These are phyloP conservation scores for Osmerus eperlanus DNA, from an alignment of 2,113 vertebrate species.

Conservation along the genomic window DNA sequence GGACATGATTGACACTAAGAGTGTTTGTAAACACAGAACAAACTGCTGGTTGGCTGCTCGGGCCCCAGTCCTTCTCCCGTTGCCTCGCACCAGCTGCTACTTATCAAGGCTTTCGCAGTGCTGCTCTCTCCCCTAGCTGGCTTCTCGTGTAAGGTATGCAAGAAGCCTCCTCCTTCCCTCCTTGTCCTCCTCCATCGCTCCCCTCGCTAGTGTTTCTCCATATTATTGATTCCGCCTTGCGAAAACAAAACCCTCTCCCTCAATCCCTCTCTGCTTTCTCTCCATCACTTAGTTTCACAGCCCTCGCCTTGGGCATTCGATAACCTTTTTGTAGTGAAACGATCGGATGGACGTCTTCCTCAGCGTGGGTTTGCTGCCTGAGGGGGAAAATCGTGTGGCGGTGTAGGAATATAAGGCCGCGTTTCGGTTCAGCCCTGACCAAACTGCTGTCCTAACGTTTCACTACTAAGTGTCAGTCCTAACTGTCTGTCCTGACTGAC, in stretches of 20 bases:
- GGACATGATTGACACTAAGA: not conserved
- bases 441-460: slow-evolving; percentile 9
- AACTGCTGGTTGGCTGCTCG: not conserved
- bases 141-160: not conserved
- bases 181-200: not conserved
- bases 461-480: no score
- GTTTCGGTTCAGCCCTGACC: not conserved
- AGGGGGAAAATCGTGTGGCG: not conserved
- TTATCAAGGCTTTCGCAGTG: not conserved
- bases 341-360: slow-evolving; percentile 20
- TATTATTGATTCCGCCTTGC: not conserved
- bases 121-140: no score
- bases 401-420: no score
- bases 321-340: slow-evolving; percentile 2
- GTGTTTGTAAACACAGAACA: slow-evolving; percentile 7
- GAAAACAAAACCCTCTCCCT: not conserved
- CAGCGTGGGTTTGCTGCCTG: not conserved
- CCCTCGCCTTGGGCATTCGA: not conserved
- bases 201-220: not conserved
- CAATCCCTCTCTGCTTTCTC: not conserved
- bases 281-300: not conserved
- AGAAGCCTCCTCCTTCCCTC: not conserved
- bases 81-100: no score
- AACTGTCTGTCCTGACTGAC: slow-evolving; percentile 5
- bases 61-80: not conserved